These are phyloP conservation scores for Eilema caniola DNA, from an alignment of 2,888 invertebrate species.

Conservation along the genomic window DNA sequence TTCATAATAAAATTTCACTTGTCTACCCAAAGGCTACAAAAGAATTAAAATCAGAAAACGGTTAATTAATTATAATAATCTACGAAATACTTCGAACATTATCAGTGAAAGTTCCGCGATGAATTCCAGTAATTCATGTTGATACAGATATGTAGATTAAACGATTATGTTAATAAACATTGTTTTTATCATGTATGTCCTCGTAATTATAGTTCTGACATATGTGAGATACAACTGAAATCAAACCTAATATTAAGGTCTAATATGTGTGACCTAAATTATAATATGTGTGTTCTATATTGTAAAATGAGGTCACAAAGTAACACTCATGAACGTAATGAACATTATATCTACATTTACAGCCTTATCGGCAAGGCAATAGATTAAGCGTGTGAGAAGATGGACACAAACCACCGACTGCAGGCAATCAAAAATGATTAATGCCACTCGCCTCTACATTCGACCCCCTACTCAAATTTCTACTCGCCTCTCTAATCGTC, in stretches of 20 bases:
- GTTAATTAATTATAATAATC: neutral
- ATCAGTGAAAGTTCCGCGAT: neutral
- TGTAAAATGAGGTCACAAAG: too few species aligned
- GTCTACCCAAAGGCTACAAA: too few species aligned
- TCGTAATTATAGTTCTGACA: neutral
- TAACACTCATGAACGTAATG: too few species aligned
- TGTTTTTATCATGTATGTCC: neutral
- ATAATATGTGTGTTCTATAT: too few species aligned
- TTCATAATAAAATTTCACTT: neutral
- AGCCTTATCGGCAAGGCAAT: too few species aligned
- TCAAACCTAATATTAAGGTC: neutral
- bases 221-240: neutral
- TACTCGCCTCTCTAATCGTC: too few species aligned
- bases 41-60: neutral
- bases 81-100: neutral
- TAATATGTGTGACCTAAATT: neutral
- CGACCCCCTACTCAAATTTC: too few species aligned
- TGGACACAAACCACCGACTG: too few species aligned
- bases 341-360: too few species aligned
- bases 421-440: too few species aligned
- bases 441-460: too few species aligned
- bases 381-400: too few species aligned
- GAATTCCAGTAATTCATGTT: neutral
- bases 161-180: neutral
- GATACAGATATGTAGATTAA: slow-evolving; percentile 1